Evolutionary conservation across 2,797 vertebrate species (phyloP).

Genomic region (Microhierax caerulescens): DNA sequence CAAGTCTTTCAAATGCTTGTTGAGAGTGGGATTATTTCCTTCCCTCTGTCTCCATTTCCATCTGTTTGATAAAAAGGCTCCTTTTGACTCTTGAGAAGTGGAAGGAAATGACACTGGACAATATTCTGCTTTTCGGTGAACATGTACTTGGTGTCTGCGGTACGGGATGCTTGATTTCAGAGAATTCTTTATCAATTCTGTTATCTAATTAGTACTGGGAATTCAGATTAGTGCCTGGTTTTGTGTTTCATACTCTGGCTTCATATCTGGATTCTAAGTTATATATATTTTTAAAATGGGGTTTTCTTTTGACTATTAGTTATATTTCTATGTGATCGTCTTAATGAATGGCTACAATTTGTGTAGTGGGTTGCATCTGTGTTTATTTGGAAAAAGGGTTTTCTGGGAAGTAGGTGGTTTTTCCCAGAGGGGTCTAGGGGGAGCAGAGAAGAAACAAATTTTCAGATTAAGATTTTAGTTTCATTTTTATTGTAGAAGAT

Average conservation of each 20-base stretch:
- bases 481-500: neutral
- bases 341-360: neutral
- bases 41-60: neutral
- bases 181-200: neutral
- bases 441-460: neutral
- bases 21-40: neutral
- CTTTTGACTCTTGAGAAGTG: neutral
- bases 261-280: neutral
- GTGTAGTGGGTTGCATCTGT: neutral
- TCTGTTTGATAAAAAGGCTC: neutral
- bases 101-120: neutral
- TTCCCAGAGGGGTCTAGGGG: too few species aligned
- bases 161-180: neutral
- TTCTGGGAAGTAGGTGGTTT: neutral
- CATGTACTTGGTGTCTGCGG: accelerated
- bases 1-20: neutral
- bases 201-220: neutral
- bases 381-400: neutral
- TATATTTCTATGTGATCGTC: neutral
- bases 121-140: neutral
- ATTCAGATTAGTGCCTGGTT: neutral
- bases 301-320: neutral
- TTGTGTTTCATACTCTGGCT: neutral
- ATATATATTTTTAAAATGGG: too few species aligned
- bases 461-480: neutral